Evolutionary conservation across 2,888 invertebrate genomes (phyloP).

Genomic region (Aporophyla lueneburgensis): DNA sequence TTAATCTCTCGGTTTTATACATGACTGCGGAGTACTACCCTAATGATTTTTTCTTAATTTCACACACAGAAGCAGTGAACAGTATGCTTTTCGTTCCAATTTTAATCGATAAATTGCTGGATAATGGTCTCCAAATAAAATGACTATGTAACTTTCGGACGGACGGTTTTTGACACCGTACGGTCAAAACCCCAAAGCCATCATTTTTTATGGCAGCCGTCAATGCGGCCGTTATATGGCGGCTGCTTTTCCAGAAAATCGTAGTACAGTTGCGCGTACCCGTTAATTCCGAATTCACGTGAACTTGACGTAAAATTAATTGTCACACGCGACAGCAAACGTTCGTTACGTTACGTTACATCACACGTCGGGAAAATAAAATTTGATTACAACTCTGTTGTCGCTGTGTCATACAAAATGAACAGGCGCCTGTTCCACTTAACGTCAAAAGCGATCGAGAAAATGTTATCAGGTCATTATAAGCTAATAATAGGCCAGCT

Average conservation of each 20-base stretch:
- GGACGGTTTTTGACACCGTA: background rate
- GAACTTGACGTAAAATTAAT: background rate
- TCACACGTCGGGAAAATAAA: conserved; percentile 26
- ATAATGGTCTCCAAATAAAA: no score
- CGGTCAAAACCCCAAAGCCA: background rate
- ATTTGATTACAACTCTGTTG: conserved; percentile 19
- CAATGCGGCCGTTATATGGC: background rate
- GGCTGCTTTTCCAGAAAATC: background rate
- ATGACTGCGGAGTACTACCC: no score
- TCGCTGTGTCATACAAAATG: conserved; percentile 14
- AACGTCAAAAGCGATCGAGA: conserved; percentile 17
- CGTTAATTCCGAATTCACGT: background rate
- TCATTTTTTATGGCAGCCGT: background rate
- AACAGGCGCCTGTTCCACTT: background rate
- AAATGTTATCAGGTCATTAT: conserved; percentile 11
- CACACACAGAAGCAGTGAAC: no score
- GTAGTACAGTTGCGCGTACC: background rate
- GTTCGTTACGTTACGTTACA: background rate
- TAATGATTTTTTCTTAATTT: no score
- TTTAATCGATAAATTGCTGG: no score
- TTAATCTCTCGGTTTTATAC: no score
- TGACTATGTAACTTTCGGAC: no score
- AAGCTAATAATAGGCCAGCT: background rate
- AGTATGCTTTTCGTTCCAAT: no score
- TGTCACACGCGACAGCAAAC: background rate